Evolutionary conservation across 1,140 invertebrate species (phyloP).

Genomic region (Diplogasteroides magnus): DNA sequence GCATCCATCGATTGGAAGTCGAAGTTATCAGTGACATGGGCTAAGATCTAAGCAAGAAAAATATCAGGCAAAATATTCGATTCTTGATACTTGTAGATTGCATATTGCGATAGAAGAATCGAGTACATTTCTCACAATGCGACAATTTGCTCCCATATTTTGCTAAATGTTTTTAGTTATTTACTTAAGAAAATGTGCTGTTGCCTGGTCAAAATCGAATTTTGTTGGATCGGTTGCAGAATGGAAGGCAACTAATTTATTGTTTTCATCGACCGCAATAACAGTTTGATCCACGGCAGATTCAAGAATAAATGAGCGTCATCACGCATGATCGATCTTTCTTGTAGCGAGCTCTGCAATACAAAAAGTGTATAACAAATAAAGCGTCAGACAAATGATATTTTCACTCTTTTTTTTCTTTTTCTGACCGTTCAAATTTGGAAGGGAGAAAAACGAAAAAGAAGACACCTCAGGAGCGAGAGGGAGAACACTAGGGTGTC

Average conservation of each 20-base stretch:
- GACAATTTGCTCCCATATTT: no score
- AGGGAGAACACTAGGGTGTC: no score
- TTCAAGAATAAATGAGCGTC: background rate
- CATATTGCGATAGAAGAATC: background rate
- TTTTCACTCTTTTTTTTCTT: no score
- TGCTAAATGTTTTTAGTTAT: no score
- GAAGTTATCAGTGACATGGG: background rate
- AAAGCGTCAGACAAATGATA: no score
- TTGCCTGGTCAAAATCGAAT: background rate
- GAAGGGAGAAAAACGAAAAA: no score
- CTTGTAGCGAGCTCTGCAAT: background rate
- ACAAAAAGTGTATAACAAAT: background rate
- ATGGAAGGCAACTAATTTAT: background rate
- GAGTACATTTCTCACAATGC: background rate
- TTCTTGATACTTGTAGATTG: background rate
- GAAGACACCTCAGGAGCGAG: no score
- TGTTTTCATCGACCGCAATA: background rate
- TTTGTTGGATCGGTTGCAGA: background rate
- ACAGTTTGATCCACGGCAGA: background rate
- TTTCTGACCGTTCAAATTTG: no score
- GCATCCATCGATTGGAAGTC: background rate
- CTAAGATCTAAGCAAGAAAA: background rate
- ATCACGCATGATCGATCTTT: background rate
- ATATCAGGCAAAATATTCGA: no score
- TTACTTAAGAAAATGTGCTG: no score